Evolutionary conservation across 2,113 vertebrate species (phyloP).

Genomic region (Leucopternis melanops): DNA sequence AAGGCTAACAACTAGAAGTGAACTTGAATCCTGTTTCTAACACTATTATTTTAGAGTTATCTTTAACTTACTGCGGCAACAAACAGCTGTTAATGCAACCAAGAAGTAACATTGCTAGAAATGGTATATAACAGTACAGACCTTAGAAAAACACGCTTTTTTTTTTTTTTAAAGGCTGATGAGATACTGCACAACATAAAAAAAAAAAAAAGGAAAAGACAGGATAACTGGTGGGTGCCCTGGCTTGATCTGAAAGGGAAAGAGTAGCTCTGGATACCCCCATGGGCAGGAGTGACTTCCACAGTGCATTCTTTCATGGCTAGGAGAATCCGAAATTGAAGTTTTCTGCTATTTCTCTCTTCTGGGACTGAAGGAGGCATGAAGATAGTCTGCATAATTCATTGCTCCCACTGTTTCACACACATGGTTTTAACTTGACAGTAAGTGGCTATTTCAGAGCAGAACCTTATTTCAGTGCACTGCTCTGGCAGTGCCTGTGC

Average conservation of each 20-base stretch:
- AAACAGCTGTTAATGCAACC: neutral
- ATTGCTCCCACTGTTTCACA: neutral
- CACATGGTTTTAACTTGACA: neutral
- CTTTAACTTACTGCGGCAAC: neutral
- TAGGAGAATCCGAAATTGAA: neutral
- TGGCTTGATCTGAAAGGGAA: neutral
- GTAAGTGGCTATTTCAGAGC: neutral
- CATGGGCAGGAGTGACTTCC: rapidly evolving
- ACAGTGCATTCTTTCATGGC: neutral
- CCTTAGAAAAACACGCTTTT: neutral
- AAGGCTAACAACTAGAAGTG: neutral
- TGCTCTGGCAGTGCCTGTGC: neutral
- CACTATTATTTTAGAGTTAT: neutral
- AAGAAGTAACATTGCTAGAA: neutral
- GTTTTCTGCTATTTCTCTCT: neutral
- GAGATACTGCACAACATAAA: neutral
- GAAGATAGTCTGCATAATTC: neutral
- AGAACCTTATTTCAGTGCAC: neutral
- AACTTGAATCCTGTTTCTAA: neutral
- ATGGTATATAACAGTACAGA: neutral
- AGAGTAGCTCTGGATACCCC: neutral
- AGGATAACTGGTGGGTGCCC: neutral
- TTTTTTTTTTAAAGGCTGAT: neutral
- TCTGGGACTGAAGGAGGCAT: neutral
- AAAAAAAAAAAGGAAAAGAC: neutral